phyloP scores from a whole-genome alignment of 2,888 invertebrate species.

The Elmis aenea region DNA sequence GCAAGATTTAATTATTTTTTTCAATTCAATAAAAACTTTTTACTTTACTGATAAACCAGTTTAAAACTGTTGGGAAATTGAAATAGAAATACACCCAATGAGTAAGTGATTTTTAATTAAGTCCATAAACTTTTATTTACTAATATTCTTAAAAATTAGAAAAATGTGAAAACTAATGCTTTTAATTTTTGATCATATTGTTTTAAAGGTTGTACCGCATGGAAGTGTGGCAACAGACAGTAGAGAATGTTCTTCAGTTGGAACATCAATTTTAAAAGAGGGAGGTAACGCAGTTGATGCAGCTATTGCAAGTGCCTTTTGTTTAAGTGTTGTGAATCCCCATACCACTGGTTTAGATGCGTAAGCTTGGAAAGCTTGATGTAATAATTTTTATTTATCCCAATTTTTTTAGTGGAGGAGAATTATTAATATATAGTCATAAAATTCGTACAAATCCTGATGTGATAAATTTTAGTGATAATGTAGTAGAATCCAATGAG shows the following conservation, averaged over 20 bases:
- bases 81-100: too few species aligned
- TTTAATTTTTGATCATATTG: too few species aligned
- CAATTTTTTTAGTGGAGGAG: constrained; percentile 1
- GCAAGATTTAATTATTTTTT: too few species aligned
- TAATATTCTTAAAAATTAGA: too few species aligned
- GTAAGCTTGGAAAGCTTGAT: too few species aligned
- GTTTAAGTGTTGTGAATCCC: constrained; percentile 67
- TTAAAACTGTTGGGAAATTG: too few species aligned
- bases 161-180: too few species aligned
- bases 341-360: constrained; percentile 73
- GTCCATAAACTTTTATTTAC: too few species aligned
- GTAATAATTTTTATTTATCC: not conserved
- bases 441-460: constrained; percentile 50
- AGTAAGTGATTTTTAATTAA: too few species aligned
- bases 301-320: constrained; percentile 67
- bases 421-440: constrained; percentile 62
- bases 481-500: constrained; percentile 38
- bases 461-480: constrained; percentile 54
- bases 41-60: too few species aligned
- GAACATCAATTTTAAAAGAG: constrained; percentile 59
- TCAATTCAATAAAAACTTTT: too few species aligned
- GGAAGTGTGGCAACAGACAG: constrained; percentile 71
- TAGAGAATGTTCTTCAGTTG: constrained; percentile 66
- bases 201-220: constrained; percentile 62
- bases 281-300: constrained; percentile 77